phyloP scores from a whole-genome alignment of 2,797 vertebrate genomes.

The Botia kubotai region DNA sequence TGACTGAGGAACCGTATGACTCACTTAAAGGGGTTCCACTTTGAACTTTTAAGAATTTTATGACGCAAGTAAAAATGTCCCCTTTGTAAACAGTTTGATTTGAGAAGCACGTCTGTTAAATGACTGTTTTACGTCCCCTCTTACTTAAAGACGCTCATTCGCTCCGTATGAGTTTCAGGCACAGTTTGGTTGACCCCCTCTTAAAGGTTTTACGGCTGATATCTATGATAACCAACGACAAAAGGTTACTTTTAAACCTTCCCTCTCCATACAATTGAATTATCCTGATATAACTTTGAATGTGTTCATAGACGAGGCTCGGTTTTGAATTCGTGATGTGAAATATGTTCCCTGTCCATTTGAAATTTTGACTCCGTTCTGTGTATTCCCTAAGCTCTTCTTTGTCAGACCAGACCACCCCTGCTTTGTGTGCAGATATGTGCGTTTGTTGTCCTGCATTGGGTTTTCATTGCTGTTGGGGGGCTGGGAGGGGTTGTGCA shows the following conservation, averaged over 20 bases:
- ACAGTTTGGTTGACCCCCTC: conserved; percentile 59
- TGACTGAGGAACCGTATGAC: conserved; percentile 58
- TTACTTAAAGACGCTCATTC: conserved; percentile 56
- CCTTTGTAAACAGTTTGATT: conserved; percentile 65
- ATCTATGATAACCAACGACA: conserved; percentile 61
- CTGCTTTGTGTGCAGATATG: conserved; percentile 68
- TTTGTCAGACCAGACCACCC: conserved; percentile 74
- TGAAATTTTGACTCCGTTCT: conserved; percentile 20
- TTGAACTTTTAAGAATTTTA: conserved; percentile 69
- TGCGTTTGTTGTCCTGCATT: conserved; percentile 68
- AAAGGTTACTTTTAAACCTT: conserved; percentile 53
- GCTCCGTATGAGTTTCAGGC: conserved; percentile 61
- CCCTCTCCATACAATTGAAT: background rate
- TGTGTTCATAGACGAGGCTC: background rate
- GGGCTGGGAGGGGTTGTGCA: conserved; percentile 69
- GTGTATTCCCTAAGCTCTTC: conserved; percentile 58
- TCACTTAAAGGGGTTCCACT: conserved; percentile 63
- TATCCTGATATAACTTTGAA: background rate
- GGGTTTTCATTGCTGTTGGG: conserved; percentile 66
- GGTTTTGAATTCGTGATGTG: background rate
- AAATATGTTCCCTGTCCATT: conserved; percentile 28
- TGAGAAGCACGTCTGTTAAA: conserved; percentile 61
- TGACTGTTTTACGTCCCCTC: conserved; percentile 62
- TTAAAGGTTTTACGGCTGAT: conserved; percentile 60
- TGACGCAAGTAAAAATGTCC: conserved; percentile 67